These are phyloP conservation scores for Antheraea mylitta DNA, from an alignment of 1,140 invertebrate genomes.

Conservation along the genomic window DNA sequence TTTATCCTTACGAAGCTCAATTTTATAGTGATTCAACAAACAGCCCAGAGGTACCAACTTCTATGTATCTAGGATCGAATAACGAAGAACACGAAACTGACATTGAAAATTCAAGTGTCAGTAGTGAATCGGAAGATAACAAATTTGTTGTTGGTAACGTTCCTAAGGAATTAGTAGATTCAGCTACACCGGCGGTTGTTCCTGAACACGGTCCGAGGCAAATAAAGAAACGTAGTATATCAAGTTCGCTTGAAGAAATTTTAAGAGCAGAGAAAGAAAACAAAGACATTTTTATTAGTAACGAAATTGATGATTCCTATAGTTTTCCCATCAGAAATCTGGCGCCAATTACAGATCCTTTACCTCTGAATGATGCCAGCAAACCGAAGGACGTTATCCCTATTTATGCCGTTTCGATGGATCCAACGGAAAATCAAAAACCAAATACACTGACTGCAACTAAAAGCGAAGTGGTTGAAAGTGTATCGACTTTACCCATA, in stretches of 20 bases:
- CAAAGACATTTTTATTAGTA: conserved; percentile 64
- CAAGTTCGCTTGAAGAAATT: conserved; percentile 61
- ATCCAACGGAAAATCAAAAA: conserved; percentile 37
- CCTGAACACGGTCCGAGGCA: conserved; percentile 81
- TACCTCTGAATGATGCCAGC: conserved; percentile 10
- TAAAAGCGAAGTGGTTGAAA: conserved; percentile 56
- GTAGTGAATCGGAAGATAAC: conserved; percentile 47
- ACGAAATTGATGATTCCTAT: conserved; percentile 68
- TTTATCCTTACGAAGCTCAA: conserved; percentile 66
- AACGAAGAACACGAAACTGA: conserved; percentile 55
- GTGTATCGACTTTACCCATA: conserved; percentile 58
- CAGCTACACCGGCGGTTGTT: conserved; percentile 78
- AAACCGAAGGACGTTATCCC: conserved; percentile 46
- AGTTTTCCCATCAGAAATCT: conserved; percentile 36
- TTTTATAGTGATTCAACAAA: conserved; percentile 65
- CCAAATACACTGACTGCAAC: conserved; percentile 25
- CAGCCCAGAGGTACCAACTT: conserved; percentile 55
- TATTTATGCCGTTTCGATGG: conserved; percentile 47
- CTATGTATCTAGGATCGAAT: conserved; percentile 72
- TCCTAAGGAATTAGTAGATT: conserved; percentile 75
- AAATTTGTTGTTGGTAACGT: conserved; percentile 80
- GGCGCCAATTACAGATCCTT: conserved; percentile 18
- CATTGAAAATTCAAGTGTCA: conserved; percentile 44
- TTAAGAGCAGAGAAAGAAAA: conserved; percentile 58
- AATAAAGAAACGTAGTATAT: conserved; percentile 55